Evolutionary conservation across 1,140 invertebrate species (phyloP).

Genomic region (Camponotus pennsylvanicus): DNA sequence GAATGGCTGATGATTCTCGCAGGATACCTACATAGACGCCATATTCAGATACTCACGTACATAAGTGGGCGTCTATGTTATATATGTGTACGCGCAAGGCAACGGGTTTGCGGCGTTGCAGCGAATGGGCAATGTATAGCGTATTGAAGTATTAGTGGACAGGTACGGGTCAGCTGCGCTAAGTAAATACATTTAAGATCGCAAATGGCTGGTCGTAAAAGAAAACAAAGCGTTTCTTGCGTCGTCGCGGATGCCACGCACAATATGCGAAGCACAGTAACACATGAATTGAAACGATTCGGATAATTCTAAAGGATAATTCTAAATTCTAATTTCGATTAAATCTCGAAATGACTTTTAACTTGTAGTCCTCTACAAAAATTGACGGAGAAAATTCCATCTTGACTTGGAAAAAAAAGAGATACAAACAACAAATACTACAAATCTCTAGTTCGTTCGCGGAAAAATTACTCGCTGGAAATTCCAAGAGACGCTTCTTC

Average conservation of each 20-base stretch:
- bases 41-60: slow-evolving; percentile 5
- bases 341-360: not conserved
- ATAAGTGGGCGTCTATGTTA: slow-evolving; percentile 4
- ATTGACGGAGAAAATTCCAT: not conserved
- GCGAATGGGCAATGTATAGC: slow-evolving; percentile 9
- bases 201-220: slow-evolving; percentile 59
- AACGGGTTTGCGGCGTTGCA: slow-evolving; percentile 3
- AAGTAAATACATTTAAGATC: slow-evolving; percentile 62
- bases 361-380: not conserved
- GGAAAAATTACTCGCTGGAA: slow-evolving; percentile 2
- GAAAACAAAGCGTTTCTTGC: slow-evolving; percentile 18
- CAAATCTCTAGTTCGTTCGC: not conserved
- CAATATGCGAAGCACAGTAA: not conserved
- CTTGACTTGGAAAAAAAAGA: not conserved
- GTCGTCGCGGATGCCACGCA: not conserved
- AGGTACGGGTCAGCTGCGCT: slow-evolving; percentile 53
- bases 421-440: not conserved
- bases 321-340: slow-evolving; percentile 6
- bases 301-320: slow-evolving; percentile 4
- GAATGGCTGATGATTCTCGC: slow-evolving; percentile 41
- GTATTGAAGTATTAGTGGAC: slow-evolving; percentile 43
- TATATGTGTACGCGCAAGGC: not conserved
- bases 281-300: not conserved
- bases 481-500: not conserved
- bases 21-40: slow-evolving; percentile 1